Conservation (phyloP, 2,797 vertebrate species). For the Ctenopoma kingsleyae region DNA sequence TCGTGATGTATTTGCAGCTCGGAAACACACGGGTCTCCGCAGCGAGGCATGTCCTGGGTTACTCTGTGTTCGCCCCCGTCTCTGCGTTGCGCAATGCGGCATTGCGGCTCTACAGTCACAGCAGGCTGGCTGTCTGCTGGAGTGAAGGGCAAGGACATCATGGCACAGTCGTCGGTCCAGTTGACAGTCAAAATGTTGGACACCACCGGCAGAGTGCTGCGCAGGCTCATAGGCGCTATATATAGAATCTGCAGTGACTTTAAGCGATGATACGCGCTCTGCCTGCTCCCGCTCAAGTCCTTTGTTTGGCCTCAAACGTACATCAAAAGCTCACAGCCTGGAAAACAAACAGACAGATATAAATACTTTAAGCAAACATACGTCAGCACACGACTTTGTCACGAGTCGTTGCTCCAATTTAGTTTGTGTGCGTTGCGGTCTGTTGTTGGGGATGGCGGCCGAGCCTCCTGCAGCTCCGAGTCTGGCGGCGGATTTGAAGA, state of each 20-base stretch:
- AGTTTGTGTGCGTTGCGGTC: slow-evolving; percentile 28
- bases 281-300: slow-evolving; percentile 22
- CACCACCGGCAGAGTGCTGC: slow-evolving; percentile 16
- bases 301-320: slow-evolving; percentile 44
- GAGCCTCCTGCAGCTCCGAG: slow-evolving; percentile 70
- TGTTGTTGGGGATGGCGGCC: slow-evolving; percentile 65
- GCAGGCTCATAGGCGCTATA: slow-evolving; percentile 14
- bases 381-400: slow-evolving; percentile 10
- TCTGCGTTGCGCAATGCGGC: slow-evolving; percentile 82
- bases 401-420: slow-evolving; percentile 37
- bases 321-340: background rate
- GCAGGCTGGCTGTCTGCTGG: slow-evolving; percentile 53
- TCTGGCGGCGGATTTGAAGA: slow-evolving; percentile 82
- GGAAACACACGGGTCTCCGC: slow-evolving; percentile 63
- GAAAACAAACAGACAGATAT: slow-evolving; percentile 9
- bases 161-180: slow-evolving; percentile 33
- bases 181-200: slow-evolving; percentile 32
- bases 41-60: slow-evolving; percentile 66
- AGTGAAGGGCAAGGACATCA: slow-evolving; percentile 70
- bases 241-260: slow-evolving; percentile 37
- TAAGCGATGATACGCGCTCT: slow-evolving; percentile 11
- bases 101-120: slow-evolving; percentile 76
- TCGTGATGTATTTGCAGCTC: slow-evolving; percentile 55
- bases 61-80: slow-evolving; percentile 72
- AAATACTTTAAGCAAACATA: slow-evolving; percentile 13